Base-by-base conservation (phyloP, 2,113 vertebrate genomes). In the Amia ocellicauda region DNA sequence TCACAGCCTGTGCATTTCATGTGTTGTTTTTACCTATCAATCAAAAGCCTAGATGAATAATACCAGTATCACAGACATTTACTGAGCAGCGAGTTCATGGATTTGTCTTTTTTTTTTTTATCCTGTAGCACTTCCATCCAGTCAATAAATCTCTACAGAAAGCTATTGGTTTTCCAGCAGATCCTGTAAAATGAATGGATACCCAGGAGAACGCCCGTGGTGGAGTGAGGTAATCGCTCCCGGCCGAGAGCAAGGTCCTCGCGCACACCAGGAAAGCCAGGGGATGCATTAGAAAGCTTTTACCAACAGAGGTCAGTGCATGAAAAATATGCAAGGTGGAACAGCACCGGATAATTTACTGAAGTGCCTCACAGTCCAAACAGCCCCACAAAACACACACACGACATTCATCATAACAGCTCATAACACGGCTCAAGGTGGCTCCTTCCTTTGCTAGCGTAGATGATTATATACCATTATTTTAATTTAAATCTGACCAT, bases 141-240 rank as follows among this genome's bases (percentile, higher is more conserved):
- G 59, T 61, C 59, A 29, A 61, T 62, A 20, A 28, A 45, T 52
- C 42, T 61, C 14, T 42, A 24, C 57, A 24, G 57, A 43, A 22
- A 20, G n/a, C 23, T 23, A 59, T 59, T 19, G 9, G 57, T 20
- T 59, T 59, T 43, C 56, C 26, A 40, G 16, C 57, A 22, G 57
- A 43, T 22, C 57, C 40, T 59, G 41, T 22, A 20, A 43, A 23
- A 20, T n/a, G 36, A 59, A 14, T 14, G 23, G 22, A 36, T 41
- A 36, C 57, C 57, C 41, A 8, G 23, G 57, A 26, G 43, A 47
- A 28, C n/a, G 27, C n/a, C 27, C 27, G 14, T 56, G 53, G 53
- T 28, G 53, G 26, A 19, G 23, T 17, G 52, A 54, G 14, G 53
- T 17, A 31, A 36, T 17, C n/a, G 10, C 28, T 56, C 29, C 24